Conservation (phyloP, 1,140 invertebrate species). For the Caerostris extrusa region DNA sequence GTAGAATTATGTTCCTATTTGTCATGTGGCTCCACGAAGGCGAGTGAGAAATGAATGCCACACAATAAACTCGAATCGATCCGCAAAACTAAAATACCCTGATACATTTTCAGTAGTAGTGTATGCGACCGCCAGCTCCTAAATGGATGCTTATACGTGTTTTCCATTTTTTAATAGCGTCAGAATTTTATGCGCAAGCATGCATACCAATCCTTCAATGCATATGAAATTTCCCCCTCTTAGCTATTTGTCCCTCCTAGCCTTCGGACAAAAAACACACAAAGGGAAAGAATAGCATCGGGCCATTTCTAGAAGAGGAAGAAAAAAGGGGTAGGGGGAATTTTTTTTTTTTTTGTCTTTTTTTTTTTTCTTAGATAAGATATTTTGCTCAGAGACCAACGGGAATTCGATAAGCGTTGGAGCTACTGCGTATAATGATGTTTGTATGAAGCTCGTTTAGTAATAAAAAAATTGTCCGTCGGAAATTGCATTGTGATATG, state of each 20-base stretch:
- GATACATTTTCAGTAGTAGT: constrained; percentile 23
- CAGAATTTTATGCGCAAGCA: neutral
- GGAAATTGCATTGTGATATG: neutral
- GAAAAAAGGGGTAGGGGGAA: no score
- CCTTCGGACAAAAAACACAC: neutral
- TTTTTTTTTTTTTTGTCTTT: neutral
- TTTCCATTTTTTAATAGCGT: constrained; percentile 38
- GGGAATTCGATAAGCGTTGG: constrained; percentile 9
- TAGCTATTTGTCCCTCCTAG: neutral
- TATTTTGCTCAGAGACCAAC: neutral
- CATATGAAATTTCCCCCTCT: constrained; percentile 20
- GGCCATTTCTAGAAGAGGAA: neutral
- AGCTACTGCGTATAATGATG: neutral
- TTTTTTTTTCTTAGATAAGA: neutral
- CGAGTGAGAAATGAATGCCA: constrained; percentile 11
- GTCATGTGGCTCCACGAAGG: constrained; percentile 26
- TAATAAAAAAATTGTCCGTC: neutral
- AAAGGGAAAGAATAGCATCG: neutral
- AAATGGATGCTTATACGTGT: constrained; percentile 47
- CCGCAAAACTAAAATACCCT: neutral
- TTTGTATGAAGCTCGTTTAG: neutral
- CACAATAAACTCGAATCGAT: constrained; percentile 15
- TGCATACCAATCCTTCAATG: neutral
- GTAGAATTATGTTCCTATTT: neutral
- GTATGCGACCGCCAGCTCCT: neutral